Conservation (phyloP, 2,113 vertebrate species). For the Alouatta palliata region DNA sequence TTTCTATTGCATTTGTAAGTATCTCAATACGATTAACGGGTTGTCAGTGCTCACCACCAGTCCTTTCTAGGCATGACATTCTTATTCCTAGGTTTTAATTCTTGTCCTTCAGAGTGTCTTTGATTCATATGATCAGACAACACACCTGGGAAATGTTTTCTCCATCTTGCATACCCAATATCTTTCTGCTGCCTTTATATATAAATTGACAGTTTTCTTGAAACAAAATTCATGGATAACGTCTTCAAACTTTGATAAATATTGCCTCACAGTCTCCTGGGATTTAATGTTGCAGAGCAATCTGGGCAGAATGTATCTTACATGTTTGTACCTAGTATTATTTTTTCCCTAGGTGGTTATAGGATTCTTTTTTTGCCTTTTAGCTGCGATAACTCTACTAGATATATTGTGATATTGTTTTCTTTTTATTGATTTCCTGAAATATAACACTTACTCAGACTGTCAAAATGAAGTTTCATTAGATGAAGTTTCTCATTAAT, state of each 20-base stretch:
- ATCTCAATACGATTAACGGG: background rate
- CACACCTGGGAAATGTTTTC: background rate
- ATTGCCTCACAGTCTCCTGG: background rate
- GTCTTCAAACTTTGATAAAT: background rate
- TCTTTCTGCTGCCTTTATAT: background rate
- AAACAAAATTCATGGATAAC: background rate
- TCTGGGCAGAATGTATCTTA: background rate
- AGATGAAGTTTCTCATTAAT: background rate
- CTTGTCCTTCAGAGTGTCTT: background rate
- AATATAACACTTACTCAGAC: background rate
- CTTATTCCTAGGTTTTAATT: background rate
- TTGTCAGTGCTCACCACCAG: background rate
- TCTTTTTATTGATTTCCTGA: slow-evolving; percentile 23
- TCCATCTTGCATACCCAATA: background rate
- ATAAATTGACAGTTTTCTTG: background rate
- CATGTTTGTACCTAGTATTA: background rate
- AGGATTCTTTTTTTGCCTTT: slow-evolving; percentile 30
- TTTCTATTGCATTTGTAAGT: background rate
- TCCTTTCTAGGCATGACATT: background rate
- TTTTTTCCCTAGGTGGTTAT: background rate
- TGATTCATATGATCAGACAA: background rate
- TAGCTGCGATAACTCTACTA: background rate
- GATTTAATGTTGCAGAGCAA: background rate
- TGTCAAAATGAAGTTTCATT: slow-evolving; percentile 36
- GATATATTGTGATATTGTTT: slow-evolving; percentile 15